A percentile compares a stretch with the other conserved stretches of the same genome.
These are phyloP conservation scores for Rotaria socialis DNA, from an alignment of 2,888 invertebrate species.

Conservation along the genomic window DNA sequence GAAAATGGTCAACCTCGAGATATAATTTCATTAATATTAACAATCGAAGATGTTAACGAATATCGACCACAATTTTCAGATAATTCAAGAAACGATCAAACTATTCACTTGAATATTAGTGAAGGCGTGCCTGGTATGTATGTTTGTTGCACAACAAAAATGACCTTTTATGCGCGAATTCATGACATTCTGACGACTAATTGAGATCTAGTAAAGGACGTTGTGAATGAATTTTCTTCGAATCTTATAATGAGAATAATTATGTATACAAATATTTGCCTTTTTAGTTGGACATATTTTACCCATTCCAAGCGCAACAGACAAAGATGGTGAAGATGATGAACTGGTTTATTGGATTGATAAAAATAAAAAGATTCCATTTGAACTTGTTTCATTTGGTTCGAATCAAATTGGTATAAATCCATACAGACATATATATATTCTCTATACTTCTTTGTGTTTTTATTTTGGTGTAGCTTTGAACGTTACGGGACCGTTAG, in stretches of 20 bases:
- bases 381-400: conserved; percentile 31
- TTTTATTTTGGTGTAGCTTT: not conserved
- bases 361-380: not conserved
- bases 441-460: not conserved
- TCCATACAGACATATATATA: not conserved
- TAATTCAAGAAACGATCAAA: not conserved
- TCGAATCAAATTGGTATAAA: conserved; percentile 32
- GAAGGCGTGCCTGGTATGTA: conserved; percentile 34
- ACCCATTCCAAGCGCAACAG: conserved; percentile 33
- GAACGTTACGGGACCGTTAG: conserved; percentile 17
- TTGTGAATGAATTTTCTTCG: no score
- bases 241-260: not conserved
- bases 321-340: conserved; percentile 21
- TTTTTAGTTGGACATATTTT: conserved; percentile 6
- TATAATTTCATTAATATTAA: conserved; percentile 32
- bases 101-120: conserved; percentile 18
- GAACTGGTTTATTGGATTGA: conserved; percentile 14
- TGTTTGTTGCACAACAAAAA: not conserved
- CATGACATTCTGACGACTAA: not conserved
- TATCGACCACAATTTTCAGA: conserved; percentile 22
- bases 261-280: not conserved
- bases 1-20: conserved; percentile 26
- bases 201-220: not conserved
- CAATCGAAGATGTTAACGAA: conserved; percentile 24
- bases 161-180: not conserved